Evolutionary conservation across 2,797 vertebrate species (phyloP).

Genomic region (Tarsius wallacei): DNA sequence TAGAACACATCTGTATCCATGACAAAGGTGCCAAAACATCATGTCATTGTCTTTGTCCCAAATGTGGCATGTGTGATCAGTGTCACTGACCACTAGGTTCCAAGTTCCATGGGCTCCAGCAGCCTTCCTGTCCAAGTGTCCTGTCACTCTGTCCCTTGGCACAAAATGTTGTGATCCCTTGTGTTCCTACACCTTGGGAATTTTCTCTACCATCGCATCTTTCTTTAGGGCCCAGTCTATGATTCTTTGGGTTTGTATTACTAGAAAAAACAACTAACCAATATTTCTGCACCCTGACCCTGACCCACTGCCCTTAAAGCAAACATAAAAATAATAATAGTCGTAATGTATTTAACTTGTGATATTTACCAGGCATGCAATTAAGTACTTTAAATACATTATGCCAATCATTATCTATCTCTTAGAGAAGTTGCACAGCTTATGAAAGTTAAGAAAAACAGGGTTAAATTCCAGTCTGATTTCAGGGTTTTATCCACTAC

Average conservation of each 20-base stretch:
- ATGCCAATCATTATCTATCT: neutral
- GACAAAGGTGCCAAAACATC: neutral
- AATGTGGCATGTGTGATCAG: accelerated
- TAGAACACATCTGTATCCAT: too few species aligned
- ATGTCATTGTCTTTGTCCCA: neutral
- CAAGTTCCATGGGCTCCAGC: too few species aligned
- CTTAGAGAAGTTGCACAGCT: neutral
- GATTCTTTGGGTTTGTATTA: neutral
- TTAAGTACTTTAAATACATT: neutral
- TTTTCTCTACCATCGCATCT: neutral
- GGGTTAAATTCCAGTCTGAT: neutral
- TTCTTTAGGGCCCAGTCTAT: neutral
- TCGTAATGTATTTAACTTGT: neutral
- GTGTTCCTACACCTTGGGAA: neutral
- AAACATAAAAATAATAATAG: neutral
- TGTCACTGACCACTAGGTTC: neutral
- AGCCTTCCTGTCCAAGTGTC: too few species aligned
- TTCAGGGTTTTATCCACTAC: neutral
- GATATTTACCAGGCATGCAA: neutral
- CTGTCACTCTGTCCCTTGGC: neutral
- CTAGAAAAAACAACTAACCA: neutral
- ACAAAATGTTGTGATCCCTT: neutral
- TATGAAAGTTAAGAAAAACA: neutral
- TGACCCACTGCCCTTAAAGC: neutral
- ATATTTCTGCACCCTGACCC: neutral